These are phyloP conservation scores for Cecropterus lyciades DNA, from an alignment of 1,140 invertebrate genomes.

Conservation along the genomic window DNA sequence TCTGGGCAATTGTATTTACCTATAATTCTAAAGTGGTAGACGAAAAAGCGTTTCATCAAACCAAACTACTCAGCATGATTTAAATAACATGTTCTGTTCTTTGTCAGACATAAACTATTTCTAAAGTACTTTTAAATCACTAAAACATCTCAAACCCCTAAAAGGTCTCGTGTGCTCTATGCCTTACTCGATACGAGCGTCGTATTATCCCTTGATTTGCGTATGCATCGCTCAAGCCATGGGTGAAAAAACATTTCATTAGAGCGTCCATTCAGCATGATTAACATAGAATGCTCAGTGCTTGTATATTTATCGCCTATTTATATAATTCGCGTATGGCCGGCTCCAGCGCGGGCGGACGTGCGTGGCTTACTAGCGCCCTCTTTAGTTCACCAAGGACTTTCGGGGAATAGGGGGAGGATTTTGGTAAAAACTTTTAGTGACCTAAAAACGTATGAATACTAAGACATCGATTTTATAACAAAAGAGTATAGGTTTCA, in stretches of 20 bases:
- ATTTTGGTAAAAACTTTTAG: too few species aligned
- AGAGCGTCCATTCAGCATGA: constrained; percentile 49
- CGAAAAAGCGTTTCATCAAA: too few species aligned
- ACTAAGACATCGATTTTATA: too few species aligned
- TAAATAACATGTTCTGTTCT: too few species aligned
- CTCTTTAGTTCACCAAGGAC: constrained; percentile 58
- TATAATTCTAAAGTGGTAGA: too few species aligned
- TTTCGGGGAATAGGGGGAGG: constrained; percentile 36
- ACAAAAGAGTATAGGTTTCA: too few species aligned
- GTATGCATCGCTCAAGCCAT: constrained; percentile 25
- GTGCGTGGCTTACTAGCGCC: constrained; percentile 58
- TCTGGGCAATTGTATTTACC: too few species aligned
- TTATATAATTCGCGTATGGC: constrained; percentile 57
- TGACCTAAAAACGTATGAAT: too few species aligned
- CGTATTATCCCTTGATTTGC: constrained; percentile 29
- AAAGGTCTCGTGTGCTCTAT: background rate
- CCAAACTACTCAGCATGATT: too few species aligned
- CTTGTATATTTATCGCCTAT: constrained; percentile 53
- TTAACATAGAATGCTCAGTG: constrained; percentile 53
- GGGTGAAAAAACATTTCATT: constrained; percentile 50
- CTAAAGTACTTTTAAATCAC: too few species aligned
- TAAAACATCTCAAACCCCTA: too few species aligned
- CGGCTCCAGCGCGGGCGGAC: constrained; percentile 53
- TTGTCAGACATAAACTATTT: too few species aligned
- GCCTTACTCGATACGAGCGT: background rate